Percentiles rank a stretch among this genome's conserved stretches.
Conservation (phyloP, 2,113 vertebrate genomes). For the Macquaria ambigua region DNA sequence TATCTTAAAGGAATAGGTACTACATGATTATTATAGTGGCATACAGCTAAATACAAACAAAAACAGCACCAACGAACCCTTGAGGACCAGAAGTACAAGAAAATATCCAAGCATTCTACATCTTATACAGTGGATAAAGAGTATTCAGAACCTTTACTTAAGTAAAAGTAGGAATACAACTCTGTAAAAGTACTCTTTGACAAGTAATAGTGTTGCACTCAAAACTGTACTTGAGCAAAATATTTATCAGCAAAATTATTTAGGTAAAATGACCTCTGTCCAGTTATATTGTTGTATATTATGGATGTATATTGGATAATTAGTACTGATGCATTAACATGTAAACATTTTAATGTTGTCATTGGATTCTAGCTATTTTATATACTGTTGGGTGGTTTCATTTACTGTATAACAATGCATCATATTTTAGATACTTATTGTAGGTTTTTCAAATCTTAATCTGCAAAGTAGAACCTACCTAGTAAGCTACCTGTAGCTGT, state of each 20-base stretch:
- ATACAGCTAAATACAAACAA: neutral
- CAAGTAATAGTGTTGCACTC: neutral
- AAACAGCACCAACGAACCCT: neutral
- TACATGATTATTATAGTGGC: neutral
- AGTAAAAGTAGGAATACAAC: neutral
- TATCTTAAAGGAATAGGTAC: neutral
- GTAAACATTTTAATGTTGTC: neutral
- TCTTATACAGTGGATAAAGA: too few relatives aligned
- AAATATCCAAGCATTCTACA: neutral
- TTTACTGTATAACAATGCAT: neutral
- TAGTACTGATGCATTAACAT: neutral
- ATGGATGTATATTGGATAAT: neutral
- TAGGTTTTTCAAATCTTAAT: neutral
- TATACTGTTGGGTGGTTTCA: neutral
- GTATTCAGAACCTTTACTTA: neutral
- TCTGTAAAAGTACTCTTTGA: neutral
- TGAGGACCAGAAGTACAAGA: neutral
- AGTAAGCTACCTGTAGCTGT: neutral
- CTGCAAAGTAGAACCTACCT: neutral
- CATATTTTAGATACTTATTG: neutral
- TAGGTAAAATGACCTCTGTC: neutral
- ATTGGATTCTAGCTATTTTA: neutral
- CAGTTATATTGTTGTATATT: neutral
- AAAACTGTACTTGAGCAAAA: neutral
- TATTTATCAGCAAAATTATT: neutral